Evolutionary conservation across 2,113 vertebrate species (phyloP).

Genomic region (human (Homo sapiens)): DNA sequence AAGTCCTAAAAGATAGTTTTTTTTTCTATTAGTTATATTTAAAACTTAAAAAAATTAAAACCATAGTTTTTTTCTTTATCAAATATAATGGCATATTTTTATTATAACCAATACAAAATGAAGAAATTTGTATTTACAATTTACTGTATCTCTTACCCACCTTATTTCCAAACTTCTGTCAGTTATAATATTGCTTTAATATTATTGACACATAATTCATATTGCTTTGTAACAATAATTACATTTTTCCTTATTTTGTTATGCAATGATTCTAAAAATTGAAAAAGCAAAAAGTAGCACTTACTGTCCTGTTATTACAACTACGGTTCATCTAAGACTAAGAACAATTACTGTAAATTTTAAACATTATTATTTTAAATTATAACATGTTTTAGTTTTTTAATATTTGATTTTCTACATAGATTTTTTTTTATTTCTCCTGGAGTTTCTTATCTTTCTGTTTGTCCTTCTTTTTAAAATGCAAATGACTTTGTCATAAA

Average conservation of each 20-base stretch:
- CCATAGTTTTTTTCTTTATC: neutral
- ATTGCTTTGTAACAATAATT: neutral
- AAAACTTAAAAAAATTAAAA: neutral
- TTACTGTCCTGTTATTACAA: neutral
- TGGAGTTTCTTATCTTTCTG: neutral
- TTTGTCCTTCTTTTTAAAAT: neutral
- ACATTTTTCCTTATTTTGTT: neutral
- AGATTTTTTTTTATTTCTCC: neutral
- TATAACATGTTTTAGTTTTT: neutral
- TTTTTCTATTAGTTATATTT: neutral
- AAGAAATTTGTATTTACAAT: neutral
- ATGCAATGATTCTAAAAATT: neutral
- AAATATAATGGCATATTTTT: neutral
- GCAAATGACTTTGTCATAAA: neutral
- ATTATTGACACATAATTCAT: neutral
- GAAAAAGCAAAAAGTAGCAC: neutral
- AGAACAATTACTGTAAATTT: neutral
- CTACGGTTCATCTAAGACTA: neutral
- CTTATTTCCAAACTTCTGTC: neutral
- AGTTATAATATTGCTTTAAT: neutral
- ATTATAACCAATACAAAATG: neutral
- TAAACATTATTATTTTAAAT: neutral
- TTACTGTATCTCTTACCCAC: neutral
- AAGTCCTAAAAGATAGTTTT: neutral
- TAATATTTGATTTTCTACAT: neutral